Conservation (phyloP, 1,140 invertebrate genomes). For the Drosophila murphyi region DNA sequence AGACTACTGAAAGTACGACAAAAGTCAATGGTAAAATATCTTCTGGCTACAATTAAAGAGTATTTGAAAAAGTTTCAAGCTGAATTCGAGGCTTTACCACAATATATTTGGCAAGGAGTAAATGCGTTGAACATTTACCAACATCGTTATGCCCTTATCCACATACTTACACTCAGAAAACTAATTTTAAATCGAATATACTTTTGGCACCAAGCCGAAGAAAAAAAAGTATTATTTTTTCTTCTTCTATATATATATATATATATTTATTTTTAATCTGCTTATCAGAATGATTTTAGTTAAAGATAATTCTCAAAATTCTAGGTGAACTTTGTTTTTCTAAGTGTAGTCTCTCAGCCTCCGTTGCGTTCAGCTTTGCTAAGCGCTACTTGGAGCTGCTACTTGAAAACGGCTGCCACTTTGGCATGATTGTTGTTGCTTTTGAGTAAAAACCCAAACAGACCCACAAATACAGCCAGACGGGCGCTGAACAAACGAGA, state of each 20-base stretch:
- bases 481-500: not conserved
- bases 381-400: conserved; percentile 13
- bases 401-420: conserved; percentile 31
- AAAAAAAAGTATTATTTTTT: too few species aligned
- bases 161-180: not conserved
- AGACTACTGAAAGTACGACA: too few species aligned
- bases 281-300: too few species aligned
- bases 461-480: conserved; percentile 16
- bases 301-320: too few species aligned
- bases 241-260: too few species aligned
- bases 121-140: not conserved
- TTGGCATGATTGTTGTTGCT: conserved; percentile 22
- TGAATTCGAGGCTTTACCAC: not conserved
- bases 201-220: not conserved
- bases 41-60: not conserved
- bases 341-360: not conserved
- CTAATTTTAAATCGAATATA: not conserved
- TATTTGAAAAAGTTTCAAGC: not conserved
- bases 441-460: conserved; percentile 39
- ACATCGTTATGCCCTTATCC: not conserved
- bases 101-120: conserved; percentile 1
- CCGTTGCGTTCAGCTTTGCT: not conserved
- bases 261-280: too few species aligned
- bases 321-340: not conserved
- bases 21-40: too few species aligned